Percentiles rank a stretch among this genome's conserved stretches.
Conservation (phyloP, 2,113 vertebrate species). For the Scartelaos histophorus region DNA sequence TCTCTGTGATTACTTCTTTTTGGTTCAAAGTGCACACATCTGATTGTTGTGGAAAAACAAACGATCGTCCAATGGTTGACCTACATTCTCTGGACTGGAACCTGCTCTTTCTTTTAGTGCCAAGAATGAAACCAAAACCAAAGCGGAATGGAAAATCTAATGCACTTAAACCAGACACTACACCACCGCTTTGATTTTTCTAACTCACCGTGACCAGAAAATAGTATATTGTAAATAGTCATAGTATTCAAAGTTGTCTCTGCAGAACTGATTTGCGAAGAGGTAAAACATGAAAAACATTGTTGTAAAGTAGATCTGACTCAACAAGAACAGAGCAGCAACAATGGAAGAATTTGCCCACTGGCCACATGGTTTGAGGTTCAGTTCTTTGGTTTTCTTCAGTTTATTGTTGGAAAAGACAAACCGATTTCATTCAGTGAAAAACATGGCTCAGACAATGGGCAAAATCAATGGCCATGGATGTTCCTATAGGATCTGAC, state of each 20-base stretch:
- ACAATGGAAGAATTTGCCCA: background rate
- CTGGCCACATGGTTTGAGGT: background rate
- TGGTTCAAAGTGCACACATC: conserved; percentile 42
- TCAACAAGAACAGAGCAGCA: background rate
- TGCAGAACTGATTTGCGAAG: background rate
- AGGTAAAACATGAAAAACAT: background rate
- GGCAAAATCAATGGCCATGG: background rate
- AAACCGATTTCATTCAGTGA: background rate
- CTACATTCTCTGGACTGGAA: conserved; percentile 69
- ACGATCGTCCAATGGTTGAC: conserved; percentile 64
- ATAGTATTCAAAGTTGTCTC: background rate
- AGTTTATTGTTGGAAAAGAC: background rate
- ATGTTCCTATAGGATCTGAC: no score
- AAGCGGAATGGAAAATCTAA: background rate
- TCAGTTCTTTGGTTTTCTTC: background rate
- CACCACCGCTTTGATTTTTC: background rate
- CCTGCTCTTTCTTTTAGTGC: background rate
- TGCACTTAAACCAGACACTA: background rate
- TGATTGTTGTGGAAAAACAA: conserved; percentile 62
- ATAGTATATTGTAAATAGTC: background rate
- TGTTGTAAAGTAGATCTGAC: background rate
- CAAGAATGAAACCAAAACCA: conserved; percentile 3
- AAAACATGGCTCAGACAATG: no score
- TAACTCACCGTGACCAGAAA: background rate
- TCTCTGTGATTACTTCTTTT: conserved; percentile 22